Evolutionary conservation across 2,797 vertebrate species (phyloP).

Genomic region (Lithobates sylvaticus): DNA sequence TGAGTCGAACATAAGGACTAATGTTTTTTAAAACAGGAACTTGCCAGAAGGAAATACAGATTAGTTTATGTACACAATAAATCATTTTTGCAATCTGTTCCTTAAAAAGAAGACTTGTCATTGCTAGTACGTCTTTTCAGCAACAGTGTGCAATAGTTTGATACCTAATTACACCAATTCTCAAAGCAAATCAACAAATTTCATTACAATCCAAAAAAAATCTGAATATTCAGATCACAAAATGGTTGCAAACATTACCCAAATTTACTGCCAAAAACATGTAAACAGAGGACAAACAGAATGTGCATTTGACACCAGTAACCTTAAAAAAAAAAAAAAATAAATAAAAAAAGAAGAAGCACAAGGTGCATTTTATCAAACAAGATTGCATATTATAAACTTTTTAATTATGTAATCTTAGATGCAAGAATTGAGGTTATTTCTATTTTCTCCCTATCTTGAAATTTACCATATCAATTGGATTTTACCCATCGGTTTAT

Average conservation of each 20-base stretch:
- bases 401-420: neutral
- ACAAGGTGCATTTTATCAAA: neutral
- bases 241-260: neutral
- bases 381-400: neutral
- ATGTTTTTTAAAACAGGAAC: constrained; percentile 44
- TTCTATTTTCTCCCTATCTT: constrained; percentile 18
- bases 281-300: neutral
- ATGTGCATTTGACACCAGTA: neutral
- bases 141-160: neutral
- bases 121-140: neutral
- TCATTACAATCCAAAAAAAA: neutral
- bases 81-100: constrained; percentile 42
- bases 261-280: neutral
- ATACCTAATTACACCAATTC: neutral
- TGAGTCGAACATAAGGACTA: constrained; percentile 35
- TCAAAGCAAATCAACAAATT: neutral
- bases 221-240: neutral
- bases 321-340: no score
- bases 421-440: constrained; percentile 14
- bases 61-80: constrained; percentile 46
- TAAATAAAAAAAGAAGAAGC: neutral
- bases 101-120: constrained; percentile 12
- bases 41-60: constrained; percentile 41
- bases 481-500: constrained; percentile 37
- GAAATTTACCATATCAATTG: constrained; percentile 47